Conservation (phyloP, 2,113 vertebrate species). For the Cariama cristata region DNA sequence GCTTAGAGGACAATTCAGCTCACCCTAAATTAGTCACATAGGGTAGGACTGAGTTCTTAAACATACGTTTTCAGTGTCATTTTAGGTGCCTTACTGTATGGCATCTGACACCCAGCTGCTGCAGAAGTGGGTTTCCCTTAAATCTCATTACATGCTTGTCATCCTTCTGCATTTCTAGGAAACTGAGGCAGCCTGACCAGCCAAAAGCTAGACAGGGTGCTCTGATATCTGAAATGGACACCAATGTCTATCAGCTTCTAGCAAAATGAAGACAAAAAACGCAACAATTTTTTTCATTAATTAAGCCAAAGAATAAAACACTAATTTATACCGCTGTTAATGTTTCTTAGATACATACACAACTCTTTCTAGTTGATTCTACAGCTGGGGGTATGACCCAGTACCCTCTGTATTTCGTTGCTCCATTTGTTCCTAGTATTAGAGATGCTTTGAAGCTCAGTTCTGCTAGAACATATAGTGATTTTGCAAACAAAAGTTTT, state of each 20-base stretch:
- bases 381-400: not conserved
- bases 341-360: not conserved
- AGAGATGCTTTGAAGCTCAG: not conserved
- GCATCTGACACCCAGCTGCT: not conserved
- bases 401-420: not conserved
- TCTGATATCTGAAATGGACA: not conserved
- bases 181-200: not conserved
- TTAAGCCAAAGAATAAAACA: not conserved
- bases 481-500: not conserved
- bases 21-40: not conserved
- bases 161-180: not conserved
- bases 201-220: not conserved
- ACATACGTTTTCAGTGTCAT: not conserved
- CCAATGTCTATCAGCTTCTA: not conserved
- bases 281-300: fast-evolving
- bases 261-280: not conserved
- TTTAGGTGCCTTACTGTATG: not conserved
- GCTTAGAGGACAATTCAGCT: not conserved
- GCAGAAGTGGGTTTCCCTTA: not conserved
- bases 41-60: not conserved
- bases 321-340: not conserved
- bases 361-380: not conserved
- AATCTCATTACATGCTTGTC: not conserved
- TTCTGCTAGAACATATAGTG: not conserved
- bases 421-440: not conserved